These are phyloP conservation scores for Lamellibrachia satsuma DNA, from an alignment of 2,888 invertebrate species.

Conservation along the genomic window DNA sequence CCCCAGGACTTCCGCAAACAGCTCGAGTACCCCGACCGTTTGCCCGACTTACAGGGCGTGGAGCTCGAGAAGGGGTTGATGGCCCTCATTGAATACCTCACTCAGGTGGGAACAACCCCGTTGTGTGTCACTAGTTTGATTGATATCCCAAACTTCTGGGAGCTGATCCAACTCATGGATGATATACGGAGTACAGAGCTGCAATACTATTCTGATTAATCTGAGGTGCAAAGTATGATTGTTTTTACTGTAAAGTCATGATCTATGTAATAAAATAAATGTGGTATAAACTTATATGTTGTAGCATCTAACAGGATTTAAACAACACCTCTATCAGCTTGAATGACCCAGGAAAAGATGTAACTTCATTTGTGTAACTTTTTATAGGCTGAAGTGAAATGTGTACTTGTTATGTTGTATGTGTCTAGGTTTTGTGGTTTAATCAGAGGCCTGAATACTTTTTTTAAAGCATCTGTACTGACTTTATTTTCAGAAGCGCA, in stretches of 20 bases:
- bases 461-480: not conserved
- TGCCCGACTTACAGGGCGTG: constrained; percentile 78
- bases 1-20: constrained; percentile 70
- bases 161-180: too few relatives aligned
- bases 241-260: too few relatives aligned
- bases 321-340: too few relatives aligned
- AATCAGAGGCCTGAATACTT: not conserved
- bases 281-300: too few relatives aligned
- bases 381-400: not conserved
- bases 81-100: constrained; percentile 89
- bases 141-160: too few relatives aligned
- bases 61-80: constrained; percentile 87
- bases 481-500: constrained; percentile 59
- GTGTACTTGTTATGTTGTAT: not conserved
- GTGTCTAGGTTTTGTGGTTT: not conserved
- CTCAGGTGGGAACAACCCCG: constrained; percentile 70
- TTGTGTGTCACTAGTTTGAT: not conserved
- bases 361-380: too few relatives aligned
- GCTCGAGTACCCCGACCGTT: constrained; percentile 70
- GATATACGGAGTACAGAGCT: too few relatives aligned
- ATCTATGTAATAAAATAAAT: too few relatives aligned
- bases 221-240: too few relatives aligned
- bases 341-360: too few relatives aligned
- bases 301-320: too few relatives aligned
- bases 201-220: too few relatives aligned